These are phyloP conservation scores for Lobophora halterata DNA, from an alignment of 2,888 invertebrate genomes.

Conservation along the genomic window DNA sequence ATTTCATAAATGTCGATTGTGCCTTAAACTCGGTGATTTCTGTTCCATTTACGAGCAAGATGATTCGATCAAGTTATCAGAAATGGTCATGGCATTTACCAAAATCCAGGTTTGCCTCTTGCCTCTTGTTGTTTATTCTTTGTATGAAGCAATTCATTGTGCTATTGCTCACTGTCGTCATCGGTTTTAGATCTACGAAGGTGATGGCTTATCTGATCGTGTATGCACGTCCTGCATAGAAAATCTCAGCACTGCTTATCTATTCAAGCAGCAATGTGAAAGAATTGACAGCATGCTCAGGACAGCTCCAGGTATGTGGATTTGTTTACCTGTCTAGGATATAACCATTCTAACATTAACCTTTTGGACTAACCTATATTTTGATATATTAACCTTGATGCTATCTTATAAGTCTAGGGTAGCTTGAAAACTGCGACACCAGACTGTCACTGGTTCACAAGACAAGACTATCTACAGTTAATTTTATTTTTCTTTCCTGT, in stretches of 20 bases:
- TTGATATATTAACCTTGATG: too few species aligned
- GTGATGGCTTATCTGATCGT: conserved; percentile 68
- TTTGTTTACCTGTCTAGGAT: too few species aligned
- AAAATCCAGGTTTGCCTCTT: conserved; percentile 64
- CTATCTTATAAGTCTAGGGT: too few species aligned
- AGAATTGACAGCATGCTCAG: conserved; percentile 58
- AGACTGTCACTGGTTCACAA: too few species aligned
- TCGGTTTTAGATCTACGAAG: conserved; percentile 59
- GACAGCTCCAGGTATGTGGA: conserved; percentile 56
- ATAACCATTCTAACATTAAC: too few species aligned
- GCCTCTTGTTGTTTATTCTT: conserved; percentile 13
- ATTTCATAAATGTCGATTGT: conserved; percentile 72
- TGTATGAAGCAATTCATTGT: too few species aligned
- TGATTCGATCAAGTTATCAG: conserved; percentile 68
- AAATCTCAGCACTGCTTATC: conserved; percentile 69
- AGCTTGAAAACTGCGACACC: too few species aligned
- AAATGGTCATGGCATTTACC: conserved; percentile 75
- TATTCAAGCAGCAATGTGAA: conserved; percentile 73
- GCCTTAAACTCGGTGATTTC: conserved; percentile 72
- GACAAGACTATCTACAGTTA: too few species aligned
- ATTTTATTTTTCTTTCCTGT: too few species aligned
- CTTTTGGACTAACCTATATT: too few species aligned
- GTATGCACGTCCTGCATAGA: conserved; percentile 73
- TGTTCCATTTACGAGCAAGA: conserved; percentile 75
- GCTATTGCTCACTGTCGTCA: too few species aligned